A percentile compares a stretch with the other conserved stretches of the same genome.
Conservation (phyloP, 2,888 invertebrate genomes). For the Tolmerus cingulatus region DNA sequence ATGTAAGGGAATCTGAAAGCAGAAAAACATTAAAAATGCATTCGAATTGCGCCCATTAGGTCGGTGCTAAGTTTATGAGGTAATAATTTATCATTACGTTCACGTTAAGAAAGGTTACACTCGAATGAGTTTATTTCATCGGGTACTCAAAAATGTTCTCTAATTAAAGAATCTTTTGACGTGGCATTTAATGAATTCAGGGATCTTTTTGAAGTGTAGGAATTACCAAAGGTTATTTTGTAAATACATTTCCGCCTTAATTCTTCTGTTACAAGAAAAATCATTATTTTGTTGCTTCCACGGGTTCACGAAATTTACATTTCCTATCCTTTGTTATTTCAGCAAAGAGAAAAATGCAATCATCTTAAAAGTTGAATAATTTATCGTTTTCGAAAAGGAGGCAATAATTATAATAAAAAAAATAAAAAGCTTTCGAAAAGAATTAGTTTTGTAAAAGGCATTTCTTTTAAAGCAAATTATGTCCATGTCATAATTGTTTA, state of each 20-base stretch:
- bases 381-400: neutral
- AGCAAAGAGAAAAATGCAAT: neutral
- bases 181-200: neutral
- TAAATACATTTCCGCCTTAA: neutral
- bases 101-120: neutral
- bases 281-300: neutral
- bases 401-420: neutral
- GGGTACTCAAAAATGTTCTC: neutral
- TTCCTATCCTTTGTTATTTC: neutral
- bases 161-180: neutral
- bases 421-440: neutral
- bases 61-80: neutral
- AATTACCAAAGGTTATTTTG: neutral
- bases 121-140: neutral
- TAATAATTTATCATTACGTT: neutral
- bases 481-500: no score
- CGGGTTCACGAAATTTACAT: neutral
- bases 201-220: neutral
- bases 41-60: neutral
- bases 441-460: no score
- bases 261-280: neutral
- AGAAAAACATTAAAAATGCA: neutral
- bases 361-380: neutral
- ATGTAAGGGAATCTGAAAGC: neutral
- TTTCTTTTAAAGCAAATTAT: no score